These are phyloP conservation scores for Hylia prasina DNA, from an alignment of 2,113 vertebrate species.

Conservation along the genomic window DNA sequence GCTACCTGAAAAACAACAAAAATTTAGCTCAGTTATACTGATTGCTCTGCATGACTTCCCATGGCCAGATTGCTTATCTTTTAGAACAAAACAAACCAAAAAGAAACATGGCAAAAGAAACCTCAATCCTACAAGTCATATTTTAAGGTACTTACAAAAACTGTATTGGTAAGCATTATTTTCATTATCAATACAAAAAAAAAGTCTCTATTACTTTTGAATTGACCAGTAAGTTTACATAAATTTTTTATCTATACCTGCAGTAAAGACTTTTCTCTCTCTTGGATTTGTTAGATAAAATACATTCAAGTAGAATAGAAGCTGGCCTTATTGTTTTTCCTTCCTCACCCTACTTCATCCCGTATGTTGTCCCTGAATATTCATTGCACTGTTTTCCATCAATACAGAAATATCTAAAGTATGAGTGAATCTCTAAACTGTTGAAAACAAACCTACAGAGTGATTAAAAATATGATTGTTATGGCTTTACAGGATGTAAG, in stretches of 20 bases:
- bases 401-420: neutral
- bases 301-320: neutral
- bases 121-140: neutral
- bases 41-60: neutral
- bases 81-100: neutral
- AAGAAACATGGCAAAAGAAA: neutral
- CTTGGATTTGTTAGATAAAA: neutral
- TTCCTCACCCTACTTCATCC: neutral
- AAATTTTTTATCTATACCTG: neutral
- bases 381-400: neutral
- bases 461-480: neutral
- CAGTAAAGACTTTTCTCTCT: neutral
- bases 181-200: neutral
- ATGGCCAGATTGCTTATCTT: neutral
- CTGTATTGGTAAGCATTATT: neutral
- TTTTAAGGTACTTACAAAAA: neutral
- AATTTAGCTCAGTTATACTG: neutral
- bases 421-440: neutral
- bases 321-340: neutral
- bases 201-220: neutral
- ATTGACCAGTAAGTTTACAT: neutral
- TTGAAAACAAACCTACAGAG: neutral
- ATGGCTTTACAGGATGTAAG: neutral
- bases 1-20: neutral
- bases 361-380: neutral